These are phyloP conservation scores for Callitettix versicolor DNA, from an alignment of 1,140 invertebrate species.

Conservation along the genomic window DNA sequence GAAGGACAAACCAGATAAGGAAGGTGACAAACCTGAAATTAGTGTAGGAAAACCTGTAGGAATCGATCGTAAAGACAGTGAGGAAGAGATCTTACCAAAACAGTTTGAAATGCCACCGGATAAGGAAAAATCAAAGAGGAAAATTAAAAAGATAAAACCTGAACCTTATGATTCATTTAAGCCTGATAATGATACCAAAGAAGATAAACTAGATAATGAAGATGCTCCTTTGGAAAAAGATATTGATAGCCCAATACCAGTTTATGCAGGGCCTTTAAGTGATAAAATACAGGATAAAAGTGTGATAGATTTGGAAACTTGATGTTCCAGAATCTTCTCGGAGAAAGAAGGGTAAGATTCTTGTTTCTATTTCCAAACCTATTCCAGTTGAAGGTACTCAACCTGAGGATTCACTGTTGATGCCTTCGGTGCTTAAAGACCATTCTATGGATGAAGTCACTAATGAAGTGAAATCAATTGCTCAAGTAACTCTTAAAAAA, in stretches of 20 bases:
- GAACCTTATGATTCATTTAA: conserved; percentile 9
- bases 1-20: conserved; percentile 17
- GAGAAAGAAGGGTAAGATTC: conserved; percentile 10
- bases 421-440: not conserved
- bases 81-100: conserved; percentile 17
- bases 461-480: conserved; percentile 1
- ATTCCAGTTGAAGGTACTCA: conserved; percentile 3
- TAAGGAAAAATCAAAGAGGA: conserved; percentile 16
- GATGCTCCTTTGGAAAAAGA: no score
- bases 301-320: no score
- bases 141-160: conserved; percentile 6
- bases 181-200: no score
- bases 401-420: not conserved
- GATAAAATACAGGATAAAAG: no score
- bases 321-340: not conserved
- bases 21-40: conserved; percentile 12
- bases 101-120: conserved; percentile 10
- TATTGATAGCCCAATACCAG: no score
- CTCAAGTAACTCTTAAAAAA: conserved; percentile 22
- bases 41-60: conserved; percentile 19
- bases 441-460: not conserved
- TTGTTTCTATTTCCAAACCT: conserved; percentile 3
- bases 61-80: conserved; percentile 18
- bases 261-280: no score
- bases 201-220: no score